phyloP scores from a whole-genome alignment of 2,797 vertebrate genomes.

The Bradypus variegatus region DNA sequence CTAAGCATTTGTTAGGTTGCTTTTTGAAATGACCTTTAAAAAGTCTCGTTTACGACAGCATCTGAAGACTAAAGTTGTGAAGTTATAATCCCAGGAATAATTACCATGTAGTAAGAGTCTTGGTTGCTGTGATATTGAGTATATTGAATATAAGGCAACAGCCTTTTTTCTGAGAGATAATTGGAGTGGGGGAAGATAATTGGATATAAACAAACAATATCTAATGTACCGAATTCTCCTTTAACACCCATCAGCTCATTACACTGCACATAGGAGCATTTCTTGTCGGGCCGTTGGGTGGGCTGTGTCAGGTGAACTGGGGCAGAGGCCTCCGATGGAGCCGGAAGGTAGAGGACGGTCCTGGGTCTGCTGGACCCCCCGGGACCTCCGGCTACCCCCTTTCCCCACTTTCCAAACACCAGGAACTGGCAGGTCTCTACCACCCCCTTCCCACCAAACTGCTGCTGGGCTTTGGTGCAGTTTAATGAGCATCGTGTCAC shows the following conservation, averaged over 20 bases:
- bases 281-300: neutral
- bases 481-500: constrained; percentile 45
- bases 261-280: accelerated
- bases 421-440: neutral
- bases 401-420: neutral
- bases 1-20: neutral
- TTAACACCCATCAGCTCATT: neutral
- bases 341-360: neutral
- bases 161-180: neutral
- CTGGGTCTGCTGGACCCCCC: neutral
- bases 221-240: neutral
- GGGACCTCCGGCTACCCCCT: neutral
- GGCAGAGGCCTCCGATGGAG: neutral
- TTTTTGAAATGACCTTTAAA: neutral
- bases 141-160: neutral
- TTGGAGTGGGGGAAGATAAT: neutral
- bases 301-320: neutral
- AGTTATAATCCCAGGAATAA: neutral
- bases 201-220: neutral
- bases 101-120: neutral
- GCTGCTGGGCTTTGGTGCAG: constrained; percentile 39
- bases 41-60: neutral
- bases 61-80: neutral
- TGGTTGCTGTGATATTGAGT: neutral
- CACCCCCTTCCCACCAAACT: neutral